These are phyloP conservation scores for Tribolium madens DNA, from an alignment of 1,140 invertebrate genomes.

Conservation along the genomic window DNA sequence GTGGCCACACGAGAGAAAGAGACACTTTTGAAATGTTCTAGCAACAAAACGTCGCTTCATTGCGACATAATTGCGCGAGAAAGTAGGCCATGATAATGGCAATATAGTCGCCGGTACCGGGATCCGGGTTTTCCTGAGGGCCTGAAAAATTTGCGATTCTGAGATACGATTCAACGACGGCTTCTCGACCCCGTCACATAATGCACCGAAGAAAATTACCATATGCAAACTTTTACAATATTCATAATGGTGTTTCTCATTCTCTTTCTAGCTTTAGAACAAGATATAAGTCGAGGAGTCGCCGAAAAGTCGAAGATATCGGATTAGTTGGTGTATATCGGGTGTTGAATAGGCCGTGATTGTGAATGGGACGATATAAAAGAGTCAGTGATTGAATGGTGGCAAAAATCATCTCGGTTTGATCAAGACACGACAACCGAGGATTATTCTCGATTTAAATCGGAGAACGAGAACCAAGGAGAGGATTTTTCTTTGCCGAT, in stretches of 20 bases:
- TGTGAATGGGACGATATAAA: constrained; percentile 45
- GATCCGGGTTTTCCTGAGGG: constrained; percentile 41
- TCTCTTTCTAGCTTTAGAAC: not conserved
- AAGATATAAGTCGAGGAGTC: not conserved
- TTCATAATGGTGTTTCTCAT: constrained; percentile 59
- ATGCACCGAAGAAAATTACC: constrained; percentile 59
- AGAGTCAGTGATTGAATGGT: constrained; percentile 48
- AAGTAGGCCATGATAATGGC: constrained; percentile 49
- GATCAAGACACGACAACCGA: constrained; percentile 34
- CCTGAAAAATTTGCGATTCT: constrained; percentile 53
- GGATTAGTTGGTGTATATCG: constrained; percentile 36
- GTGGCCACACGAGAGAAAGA: not conserved
- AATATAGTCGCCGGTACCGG: constrained; percentile 20
- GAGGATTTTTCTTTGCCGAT: not conserved
- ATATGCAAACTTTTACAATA: constrained; percentile 59
- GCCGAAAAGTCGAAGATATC: constrained; percentile 40
- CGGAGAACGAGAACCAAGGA: not conserved
- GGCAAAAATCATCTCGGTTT: constrained; percentile 47
- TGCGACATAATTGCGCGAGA: constrained; percentile 36
- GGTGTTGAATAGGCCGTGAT: constrained; percentile 43
- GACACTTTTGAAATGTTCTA: constrained; percentile 11
- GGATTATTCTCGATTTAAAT: constrained; percentile 42
- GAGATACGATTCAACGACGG: constrained; percentile 56
- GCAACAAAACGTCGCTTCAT: constrained; percentile 17
- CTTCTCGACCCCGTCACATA: constrained; percentile 48